Evolutionary conservation across 2,888 invertebrate genomes (phyloP).

Genomic region (Apotomis betuletana): DNA sequence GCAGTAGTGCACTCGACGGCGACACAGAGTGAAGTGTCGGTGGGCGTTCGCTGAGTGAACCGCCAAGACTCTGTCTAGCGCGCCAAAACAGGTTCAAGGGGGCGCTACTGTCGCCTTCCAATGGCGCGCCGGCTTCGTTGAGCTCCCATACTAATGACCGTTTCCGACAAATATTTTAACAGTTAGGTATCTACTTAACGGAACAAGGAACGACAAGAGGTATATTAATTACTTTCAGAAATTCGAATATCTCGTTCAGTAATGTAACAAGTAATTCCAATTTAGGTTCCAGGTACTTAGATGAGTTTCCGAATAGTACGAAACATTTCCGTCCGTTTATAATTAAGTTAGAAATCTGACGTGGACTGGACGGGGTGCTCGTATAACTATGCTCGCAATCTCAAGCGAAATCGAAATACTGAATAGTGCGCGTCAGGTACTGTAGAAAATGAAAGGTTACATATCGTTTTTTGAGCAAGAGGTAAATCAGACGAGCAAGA

Average conservation of each 20-base stretch:
- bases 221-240: background rate
- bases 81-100: no score
- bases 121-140: no score
- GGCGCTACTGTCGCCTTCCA: no score
- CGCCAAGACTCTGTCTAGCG: no score
- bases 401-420: background rate
- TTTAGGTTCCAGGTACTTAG: conserved; percentile 1
- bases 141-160: no score
- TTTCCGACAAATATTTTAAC: no score
- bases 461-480: background rate
- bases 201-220: background rate
- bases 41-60: no score
- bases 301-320: background rate
- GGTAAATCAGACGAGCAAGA: no score
- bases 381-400: background rate
- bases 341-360: background rate
- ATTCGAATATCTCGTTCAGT: no score
- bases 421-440: background rate
- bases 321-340: background rate
- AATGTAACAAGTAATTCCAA: background rate
- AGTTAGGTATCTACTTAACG: no score
- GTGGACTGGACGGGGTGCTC: background rate
- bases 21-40: no score
- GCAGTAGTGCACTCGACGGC: no score
- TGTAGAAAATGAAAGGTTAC: background rate